Conservation (phyloP, 2,113 vertebrate genomes). For the mouse (Mus musculus) region GRCm39 chr11:22975001-22975500, state of each 20-base stretch:
- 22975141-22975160: background rate
- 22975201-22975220: background rate
- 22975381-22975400: background rate
- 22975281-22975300: background rate
- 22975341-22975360: background rate
- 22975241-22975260: background rate
- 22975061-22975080: background rate
- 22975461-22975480: no score
- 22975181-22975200: background rate
- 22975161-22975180: constrained; percentile 34
- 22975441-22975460: no score
- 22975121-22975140: background rate
- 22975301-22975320: constrained; percentile 46
- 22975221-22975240: background rate
- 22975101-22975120: background rate
- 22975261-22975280: background rate
- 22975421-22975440: no score
- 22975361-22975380: background rate
- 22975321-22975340: constrained; percentile 32
- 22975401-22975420: no score
- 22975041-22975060: background rate
- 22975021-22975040: background rate
- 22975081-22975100: background rate
- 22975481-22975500: no score
- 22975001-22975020: background rate